Evolutionary conservation across 2,113 vertebrate species (phyloP).

Genomic region (Cervus canadensis): DNA sequence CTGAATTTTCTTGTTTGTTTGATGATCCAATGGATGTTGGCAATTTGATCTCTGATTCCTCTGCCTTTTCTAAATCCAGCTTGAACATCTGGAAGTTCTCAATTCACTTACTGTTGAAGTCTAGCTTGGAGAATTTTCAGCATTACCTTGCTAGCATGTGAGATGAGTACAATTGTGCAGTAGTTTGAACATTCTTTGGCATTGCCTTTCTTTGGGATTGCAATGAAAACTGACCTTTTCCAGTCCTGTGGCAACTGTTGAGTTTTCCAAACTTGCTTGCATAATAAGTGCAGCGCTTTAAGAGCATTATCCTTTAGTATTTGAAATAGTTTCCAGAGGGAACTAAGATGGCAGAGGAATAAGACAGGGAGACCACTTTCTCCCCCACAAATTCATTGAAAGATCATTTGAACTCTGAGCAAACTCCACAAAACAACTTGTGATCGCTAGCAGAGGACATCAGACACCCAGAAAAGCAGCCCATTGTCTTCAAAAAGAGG

Average conservation of each 20-base stretch:
- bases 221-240: not conserved
- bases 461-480: too few species aligned
- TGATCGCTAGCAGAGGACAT: too few species aligned
- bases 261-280: not conserved
- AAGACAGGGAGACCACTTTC: too few species aligned
- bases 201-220: not conserved
- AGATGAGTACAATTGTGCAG: not conserved
- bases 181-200: not conserved
- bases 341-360: too few species aligned
- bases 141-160: not conserved
- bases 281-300: not conserved
- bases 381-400: too few species aligned
- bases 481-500: too few species aligned
- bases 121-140: not conserved
- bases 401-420: too few species aligned
- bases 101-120: not conserved
- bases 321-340: not conserved
- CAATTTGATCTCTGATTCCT: not conserved
- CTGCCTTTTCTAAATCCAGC: not conserved
- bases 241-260: not conserved
- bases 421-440: too few species aligned
- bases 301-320: not conserved
- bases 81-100: not conserved
- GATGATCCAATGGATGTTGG: fast-evolving
- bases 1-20: not conserved